These are phyloP conservation scores for Holotrichia oblita DNA, from an alignment of 1,140 invertebrate species.

Conservation along the genomic window DNA sequence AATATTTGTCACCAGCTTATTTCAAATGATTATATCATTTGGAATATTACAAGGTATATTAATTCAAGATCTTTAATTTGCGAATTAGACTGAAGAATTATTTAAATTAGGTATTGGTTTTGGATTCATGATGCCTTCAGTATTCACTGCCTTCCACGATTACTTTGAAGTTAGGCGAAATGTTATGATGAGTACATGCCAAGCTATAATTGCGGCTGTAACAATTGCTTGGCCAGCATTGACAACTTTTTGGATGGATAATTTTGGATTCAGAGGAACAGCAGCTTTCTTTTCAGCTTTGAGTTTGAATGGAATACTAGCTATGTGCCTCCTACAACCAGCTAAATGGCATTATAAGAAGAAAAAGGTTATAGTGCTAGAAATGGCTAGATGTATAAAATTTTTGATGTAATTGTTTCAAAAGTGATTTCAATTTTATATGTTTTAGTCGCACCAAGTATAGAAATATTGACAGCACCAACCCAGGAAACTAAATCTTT, in stretches of 20 bases:
- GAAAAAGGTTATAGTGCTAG: conserved; percentile 28
- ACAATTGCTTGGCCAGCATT: conserved; percentile 68
- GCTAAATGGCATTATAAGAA: conserved; percentile 74
- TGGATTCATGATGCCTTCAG: conserved; percentile 68
- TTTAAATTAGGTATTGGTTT: conserved; percentile 62
- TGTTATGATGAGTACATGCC: conserved; percentile 68
- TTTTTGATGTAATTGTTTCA: not conserved
- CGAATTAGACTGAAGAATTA: conserved; percentile 35
- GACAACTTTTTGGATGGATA: conserved; percentile 63
- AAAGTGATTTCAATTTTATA: not conserved
- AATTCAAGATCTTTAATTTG: not conserved
- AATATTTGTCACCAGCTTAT: conserved; percentile 65
- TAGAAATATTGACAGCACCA: not conserved
- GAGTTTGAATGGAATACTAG: conserved; percentile 70
- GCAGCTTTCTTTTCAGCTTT: conserved; percentile 70
- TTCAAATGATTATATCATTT: conserved; percentile 65
- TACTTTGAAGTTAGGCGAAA: conserved; percentile 69
- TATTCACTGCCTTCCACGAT: conserved; percentile 67
- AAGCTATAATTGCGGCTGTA: conserved; percentile 67
- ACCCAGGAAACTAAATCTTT: not conserved
- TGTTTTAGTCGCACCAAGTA: not conserved
- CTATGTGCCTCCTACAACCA: conserved; percentile 70
- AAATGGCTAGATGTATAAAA: conserved; percentile 36
- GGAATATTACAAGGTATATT: conserved; percentile 66
- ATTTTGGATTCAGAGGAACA: conserved; percentile 69